phyloP scores from a whole-genome alignment of 2,113 vertebrate genomes.

The Sylvia atricapilla region DNA sequence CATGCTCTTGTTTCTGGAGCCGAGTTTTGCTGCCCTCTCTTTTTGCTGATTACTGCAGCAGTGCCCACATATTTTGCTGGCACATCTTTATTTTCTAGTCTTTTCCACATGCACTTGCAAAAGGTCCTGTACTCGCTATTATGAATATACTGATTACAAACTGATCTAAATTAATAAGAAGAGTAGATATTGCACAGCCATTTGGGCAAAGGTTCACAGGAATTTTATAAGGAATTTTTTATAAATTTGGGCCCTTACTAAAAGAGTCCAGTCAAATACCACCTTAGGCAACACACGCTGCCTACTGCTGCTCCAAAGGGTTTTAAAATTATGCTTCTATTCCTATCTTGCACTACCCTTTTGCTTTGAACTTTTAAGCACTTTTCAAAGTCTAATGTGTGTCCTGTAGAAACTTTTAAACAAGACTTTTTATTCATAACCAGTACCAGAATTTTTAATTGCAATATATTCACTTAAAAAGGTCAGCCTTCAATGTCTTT shows the following conservation, averaged over 20 bases:
- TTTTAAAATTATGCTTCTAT: not conserved
- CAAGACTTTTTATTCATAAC: not conserved
- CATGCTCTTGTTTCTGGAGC: fast-evolving
- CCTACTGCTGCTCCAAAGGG: not conserved
- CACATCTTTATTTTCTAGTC: not conserved
- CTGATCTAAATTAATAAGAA: not conserved
- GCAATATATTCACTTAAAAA: not conserved
- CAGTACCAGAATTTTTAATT: not conserved
- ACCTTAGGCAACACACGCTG: not conserved
- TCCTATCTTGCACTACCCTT: not conserved
- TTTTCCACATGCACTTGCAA: not conserved
- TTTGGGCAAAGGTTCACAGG: not conserved
- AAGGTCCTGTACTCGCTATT: not conserved
- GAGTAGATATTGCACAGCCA: not conserved
- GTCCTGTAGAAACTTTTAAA: not conserved
- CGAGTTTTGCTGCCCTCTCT: not conserved
- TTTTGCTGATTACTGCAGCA: not conserved
- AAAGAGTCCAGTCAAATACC: not conserved
- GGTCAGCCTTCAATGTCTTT: not conserved
- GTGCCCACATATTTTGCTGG: not conserved
- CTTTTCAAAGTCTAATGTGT: not conserved
- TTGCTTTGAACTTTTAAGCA: not conserved
- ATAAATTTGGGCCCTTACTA: not conserved
- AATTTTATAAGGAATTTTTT: not conserved
- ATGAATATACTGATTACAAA: not conserved